phyloP scores from a whole-genome alignment of 2,797 vertebrate species.

The Gallinago nigripennis region DNA sequence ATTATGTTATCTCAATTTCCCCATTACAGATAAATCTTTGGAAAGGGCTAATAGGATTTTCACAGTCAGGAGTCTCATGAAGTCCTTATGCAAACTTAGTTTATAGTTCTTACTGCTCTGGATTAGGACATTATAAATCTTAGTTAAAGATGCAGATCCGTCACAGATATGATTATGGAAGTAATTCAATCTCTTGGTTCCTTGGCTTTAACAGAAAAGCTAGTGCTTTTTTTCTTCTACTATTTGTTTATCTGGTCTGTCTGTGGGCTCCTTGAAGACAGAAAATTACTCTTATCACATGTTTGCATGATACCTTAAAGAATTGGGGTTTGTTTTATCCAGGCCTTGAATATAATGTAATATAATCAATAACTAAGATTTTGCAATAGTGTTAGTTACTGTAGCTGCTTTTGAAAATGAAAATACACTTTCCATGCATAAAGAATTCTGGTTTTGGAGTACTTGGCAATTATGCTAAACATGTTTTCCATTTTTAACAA shows the following conservation, averaged over 20 bases:
- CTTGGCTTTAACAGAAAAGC: background rate
- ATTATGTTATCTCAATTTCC: background rate
- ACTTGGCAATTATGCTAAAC: slow-evolving; percentile 31
- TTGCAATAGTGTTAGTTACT: background rate
- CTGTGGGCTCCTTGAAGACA: background rate
- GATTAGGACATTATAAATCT: background rate
- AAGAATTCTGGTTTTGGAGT: background rate
- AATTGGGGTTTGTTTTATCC: background rate
- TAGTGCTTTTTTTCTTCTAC: background rate
- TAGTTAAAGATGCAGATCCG: background rate
- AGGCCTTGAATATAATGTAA: background rate
- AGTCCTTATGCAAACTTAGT: background rate
- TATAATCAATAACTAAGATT: slow-evolving; percentile 5
- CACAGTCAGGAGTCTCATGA: background rate
- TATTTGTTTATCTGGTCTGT: background rate
- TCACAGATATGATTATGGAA: background rate
- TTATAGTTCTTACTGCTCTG: background rate
- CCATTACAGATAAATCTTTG: background rate
- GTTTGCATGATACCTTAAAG: background rate
- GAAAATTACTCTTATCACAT: background rate
- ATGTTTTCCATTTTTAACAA: slow-evolving; percentile 55
- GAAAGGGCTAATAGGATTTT: slow-evolving; percentile 14
- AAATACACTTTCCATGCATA: background rate
- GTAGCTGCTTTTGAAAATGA: background rate
- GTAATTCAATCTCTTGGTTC: background rate